Conservation (phyloP, 2,888 invertebrate genomes). For the Chymomyza caudatula region DNA sequence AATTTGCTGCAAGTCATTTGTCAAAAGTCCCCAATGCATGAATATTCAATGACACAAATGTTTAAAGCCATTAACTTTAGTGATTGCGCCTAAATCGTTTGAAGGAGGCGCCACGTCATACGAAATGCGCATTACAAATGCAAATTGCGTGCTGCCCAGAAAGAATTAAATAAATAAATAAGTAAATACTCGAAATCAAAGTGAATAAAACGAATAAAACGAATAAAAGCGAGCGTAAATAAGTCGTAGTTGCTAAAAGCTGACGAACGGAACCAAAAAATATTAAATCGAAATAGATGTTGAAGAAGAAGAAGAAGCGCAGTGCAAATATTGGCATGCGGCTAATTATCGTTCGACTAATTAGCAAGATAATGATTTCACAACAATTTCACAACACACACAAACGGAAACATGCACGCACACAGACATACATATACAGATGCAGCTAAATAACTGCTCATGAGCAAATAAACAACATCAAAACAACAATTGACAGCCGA, state of each 20-base stretch:
- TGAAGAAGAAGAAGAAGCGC: slow-evolving; percentile 28
- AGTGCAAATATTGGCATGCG: slow-evolving; percentile 53
- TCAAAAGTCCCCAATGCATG: slow-evolving; percentile 33
- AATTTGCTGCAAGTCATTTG: not conserved
- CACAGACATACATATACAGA: not conserved
- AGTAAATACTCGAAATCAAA: not conserved
- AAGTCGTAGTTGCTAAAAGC: slow-evolving; percentile 42
- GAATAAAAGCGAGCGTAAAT: slow-evolving; percentile 20
- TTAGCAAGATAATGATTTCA: slow-evolving; percentile 56
- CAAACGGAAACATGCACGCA: slow-evolving; percentile 2
- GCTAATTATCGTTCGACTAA: slow-evolving; percentile 60
- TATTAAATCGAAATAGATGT: not conserved
- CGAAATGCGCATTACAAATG: slow-evolving; percentile 51
- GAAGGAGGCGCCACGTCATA: slow-evolving; percentile 19
- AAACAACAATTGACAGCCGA: not conserved
- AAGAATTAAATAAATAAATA: not conserved
- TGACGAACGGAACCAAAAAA: not conserved
- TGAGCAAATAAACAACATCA: slow-evolving; percentile 2
- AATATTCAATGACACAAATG: slow-evolving; percentile 21
- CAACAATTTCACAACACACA: slow-evolving; percentile 35
- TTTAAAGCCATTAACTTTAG: slow-evolving; percentile 49
- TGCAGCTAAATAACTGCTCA: not conserved
- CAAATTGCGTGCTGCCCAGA: slow-evolving; percentile 44
- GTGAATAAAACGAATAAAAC: too few relatives aligned
- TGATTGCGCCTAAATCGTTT: slow-evolving; percentile 40